These are phyloP conservation scores for Oeneis ivallda DNA, from an alignment of 2,888 invertebrate species.

Conservation along the genomic window DNA sequence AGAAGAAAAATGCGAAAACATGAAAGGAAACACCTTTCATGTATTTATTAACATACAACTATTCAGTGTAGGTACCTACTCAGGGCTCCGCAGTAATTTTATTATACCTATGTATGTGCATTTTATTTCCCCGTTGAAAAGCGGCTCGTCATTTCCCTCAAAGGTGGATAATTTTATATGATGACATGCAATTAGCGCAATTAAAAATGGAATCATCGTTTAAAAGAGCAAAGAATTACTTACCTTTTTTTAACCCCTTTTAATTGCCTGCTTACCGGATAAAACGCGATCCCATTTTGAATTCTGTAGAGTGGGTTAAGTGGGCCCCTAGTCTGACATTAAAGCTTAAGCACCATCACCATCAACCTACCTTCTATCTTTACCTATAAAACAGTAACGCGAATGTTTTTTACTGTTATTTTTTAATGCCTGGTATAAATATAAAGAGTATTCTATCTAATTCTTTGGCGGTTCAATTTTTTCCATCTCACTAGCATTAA, in stretches of 20 bases:
- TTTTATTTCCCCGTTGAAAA: background rate
- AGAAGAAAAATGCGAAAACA: background rate
- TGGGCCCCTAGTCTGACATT: background rate
- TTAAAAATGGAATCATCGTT: slow-evolving; percentile 30
- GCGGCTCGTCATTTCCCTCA: slow-evolving; percentile 27
- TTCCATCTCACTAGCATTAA: no score
- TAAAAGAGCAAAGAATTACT: slow-evolving; percentile 28
- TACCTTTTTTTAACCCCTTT: slow-evolving; percentile 21
- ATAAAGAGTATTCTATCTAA: no score
- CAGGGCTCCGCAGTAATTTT: background rate
- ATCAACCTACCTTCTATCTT: no score
- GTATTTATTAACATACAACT: background rate
- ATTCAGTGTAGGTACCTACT: background rate
- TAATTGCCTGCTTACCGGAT: slow-evolving; percentile 30
- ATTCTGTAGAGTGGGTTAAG: slow-evolving; percentile 12
- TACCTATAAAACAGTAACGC: no score
- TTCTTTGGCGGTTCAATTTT: no score
- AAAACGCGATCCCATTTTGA: slow-evolving; percentile 25
- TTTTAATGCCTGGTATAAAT: no score
- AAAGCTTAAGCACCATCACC: no score
- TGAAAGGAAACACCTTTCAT: background rate
- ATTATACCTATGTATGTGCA: background rate
- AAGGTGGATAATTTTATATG: slow-evolving; percentile 30
- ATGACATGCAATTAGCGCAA: slow-evolving; percentile 31
- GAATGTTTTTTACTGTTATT: no score